These are phyloP conservation scores for Megalurothrips usitatus DNA, from an alignment of 2,888 invertebrate species.

Conservation along the genomic window DNA sequence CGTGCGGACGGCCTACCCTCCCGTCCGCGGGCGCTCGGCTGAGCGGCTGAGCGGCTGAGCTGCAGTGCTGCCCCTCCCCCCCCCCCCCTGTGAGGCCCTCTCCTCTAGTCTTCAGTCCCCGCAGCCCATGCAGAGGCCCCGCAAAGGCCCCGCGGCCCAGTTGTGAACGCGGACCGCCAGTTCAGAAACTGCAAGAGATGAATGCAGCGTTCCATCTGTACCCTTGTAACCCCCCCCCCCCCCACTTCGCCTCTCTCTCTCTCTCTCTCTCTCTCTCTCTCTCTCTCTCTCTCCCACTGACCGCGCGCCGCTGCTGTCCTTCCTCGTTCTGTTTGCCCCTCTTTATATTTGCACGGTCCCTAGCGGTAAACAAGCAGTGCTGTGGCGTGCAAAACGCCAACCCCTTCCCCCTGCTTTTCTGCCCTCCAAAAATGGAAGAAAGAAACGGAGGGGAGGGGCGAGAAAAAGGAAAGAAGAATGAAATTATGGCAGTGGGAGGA, in stretches of 20 bases:
- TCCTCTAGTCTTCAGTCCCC: too few species aligned
- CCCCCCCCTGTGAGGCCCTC: too few species aligned
- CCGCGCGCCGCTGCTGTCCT: not conserved
- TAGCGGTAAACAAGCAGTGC: not conserved
- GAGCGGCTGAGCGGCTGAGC: too few species aligned
- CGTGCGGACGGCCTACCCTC: too few species aligned
- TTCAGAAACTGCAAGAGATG: not conserved
- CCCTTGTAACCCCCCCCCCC: not conserved
- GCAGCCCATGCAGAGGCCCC: too few species aligned
- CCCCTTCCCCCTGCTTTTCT: not conserved
- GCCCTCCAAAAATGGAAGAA: not conserved
- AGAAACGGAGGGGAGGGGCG: too few species aligned
- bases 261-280: conserved; percentile 1
- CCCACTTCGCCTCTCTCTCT: not conserved
- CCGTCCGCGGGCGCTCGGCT: too few species aligned
- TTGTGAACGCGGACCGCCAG: too few species aligned
- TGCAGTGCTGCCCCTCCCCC: too few species aligned
- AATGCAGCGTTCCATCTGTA: not conserved
- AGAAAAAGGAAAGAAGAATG: too few species aligned
- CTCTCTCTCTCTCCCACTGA: not conserved
- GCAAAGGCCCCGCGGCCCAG: too few species aligned
- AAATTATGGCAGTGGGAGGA: too few species aligned
- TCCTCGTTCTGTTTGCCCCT: not conserved
- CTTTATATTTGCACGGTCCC: conserved; percentile 1
- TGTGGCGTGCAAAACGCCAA: not conserved